A percentile compares a stretch with the other conserved stretches of the same genome.
phyloP scores from a whole-genome alignment of 2,888 invertebrate genomes.

The Drosophila picticornis region DNA sequence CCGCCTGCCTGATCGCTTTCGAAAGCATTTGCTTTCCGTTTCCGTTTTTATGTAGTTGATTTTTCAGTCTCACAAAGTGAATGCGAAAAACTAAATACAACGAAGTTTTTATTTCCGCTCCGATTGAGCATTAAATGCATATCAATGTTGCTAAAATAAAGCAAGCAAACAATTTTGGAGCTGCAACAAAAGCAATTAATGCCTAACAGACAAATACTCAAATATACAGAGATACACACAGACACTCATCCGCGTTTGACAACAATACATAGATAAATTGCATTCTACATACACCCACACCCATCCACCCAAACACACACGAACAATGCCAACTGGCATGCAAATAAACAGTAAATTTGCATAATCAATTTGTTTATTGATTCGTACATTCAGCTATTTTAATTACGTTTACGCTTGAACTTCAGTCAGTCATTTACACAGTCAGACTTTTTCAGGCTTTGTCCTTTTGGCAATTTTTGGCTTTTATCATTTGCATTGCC shows the following conservation, averaged over 20 bases:
- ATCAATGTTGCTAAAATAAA: slow-evolving; percentile 61
- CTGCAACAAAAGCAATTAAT: slow-evolving; percentile 74
- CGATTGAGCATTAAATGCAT: slow-evolving; percentile 74
- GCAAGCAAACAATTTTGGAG: slow-evolving; percentile 47
- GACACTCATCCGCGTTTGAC: not conserved
- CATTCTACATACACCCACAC: slow-evolving; percentile 6
- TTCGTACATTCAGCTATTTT: slow-evolving; percentile 74
- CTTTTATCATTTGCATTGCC: slow-evolving; percentile 29
- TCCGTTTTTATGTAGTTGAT: slow-evolving; percentile 57
- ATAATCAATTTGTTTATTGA: slow-evolving; percentile 80
- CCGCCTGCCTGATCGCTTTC: not conserved
- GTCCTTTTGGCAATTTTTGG: slow-evolving; percentile 33
- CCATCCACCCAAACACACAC: slow-evolving; percentile 7
- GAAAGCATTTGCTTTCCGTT: slow-evolving; percentile 70
- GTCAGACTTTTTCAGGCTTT: slow-evolving; percentile 1
- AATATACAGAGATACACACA: not conserved
- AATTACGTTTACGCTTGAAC: slow-evolving; percentile 66
- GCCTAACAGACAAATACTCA: slow-evolving; percentile 52
- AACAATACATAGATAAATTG: slow-evolving; percentile 29
- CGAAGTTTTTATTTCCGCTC: slow-evolving; percentile 70
- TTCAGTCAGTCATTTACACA: slow-evolving; percentile 13
- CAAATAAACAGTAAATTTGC: slow-evolving; percentile 77
- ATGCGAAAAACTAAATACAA: slow-evolving; percentile 18
- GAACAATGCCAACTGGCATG: slow-evolving; percentile 55
- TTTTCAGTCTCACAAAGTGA: slow-evolving; percentile 38